These are phyloP conservation scores for Dinocampus coccinellae DNA, from an alignment of 2,888 invertebrate species.

Conservation along the genomic window DNA sequence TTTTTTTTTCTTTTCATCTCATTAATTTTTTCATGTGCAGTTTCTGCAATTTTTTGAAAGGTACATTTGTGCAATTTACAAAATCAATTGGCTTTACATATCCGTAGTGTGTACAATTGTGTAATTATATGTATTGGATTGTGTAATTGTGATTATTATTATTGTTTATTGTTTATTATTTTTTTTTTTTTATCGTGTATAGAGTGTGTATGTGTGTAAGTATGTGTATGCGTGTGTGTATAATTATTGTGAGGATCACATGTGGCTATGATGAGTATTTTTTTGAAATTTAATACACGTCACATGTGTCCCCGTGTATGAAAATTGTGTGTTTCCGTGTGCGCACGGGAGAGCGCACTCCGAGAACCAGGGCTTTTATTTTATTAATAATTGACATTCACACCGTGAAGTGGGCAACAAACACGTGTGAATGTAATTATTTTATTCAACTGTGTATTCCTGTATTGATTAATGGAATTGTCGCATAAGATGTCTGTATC, in stretches of 20 bases:
- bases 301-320: conserved; percentile 52
- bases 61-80: conserved; percentile 65
- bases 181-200: conserved; percentile 43
- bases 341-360: conserved; percentile 65
- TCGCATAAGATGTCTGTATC: conserved; percentile 26
- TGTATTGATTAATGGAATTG: conserved; percentile 44
- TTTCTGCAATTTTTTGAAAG: conserved; percentile 39
- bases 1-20: conserved; percentile 23
- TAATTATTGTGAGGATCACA: conserved; percentile 36
- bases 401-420: conserved; percentile 47
- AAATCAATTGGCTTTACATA: conserved; percentile 70
- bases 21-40: conserved; percentile 28
- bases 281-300: conserved; percentile 48
- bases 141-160: conserved; percentile 53
- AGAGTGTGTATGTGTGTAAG: conserved; percentile 49
- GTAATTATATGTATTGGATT: conserved; percentile 49
- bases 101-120: conserved; percentile 66
- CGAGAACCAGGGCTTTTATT: conserved; percentile 63
- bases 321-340: conserved; percentile 50
- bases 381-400: conserved; percentile 33
- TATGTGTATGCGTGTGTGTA: conserved; percentile 47
- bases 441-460: conserved; percentile 48
- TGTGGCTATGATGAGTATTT: not conserved
- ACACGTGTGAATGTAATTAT: conserved; percentile 37
- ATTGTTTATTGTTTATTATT: conserved; percentile 42